Evolutionary conservation across 2,888 invertebrate genomes (phyloP), one percentile per base, ranked within the genome.

Genomic region (Serripes groenlandicus): DNA sequence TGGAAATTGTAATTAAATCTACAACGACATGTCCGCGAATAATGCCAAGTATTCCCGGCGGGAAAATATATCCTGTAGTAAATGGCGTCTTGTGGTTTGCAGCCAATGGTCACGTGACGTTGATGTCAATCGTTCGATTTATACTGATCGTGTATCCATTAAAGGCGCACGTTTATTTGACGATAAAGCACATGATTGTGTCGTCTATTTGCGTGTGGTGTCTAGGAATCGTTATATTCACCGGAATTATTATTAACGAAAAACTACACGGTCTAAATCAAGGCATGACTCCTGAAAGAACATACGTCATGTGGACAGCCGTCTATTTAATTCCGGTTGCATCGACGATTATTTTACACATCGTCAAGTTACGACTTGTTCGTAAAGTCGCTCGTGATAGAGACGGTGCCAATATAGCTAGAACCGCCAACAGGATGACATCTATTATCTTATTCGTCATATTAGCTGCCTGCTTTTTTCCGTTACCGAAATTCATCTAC

Each of bases 41-140:
- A 7, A 5, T 0, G 1, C 32, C 35, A 3, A 1, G 28, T 9
- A 35, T 73, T 21, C 0, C 9, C 15, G 49, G 52, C 26, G 23
- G 37, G n/a, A 21, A 5, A 3, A 1, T 23, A 18, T 54, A 34
- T 34, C 18, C 15, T 2, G 15, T 56, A 9, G 28, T 60, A 2
- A 42, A 0, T 0, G 75, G 66, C 1, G 35, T 37, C n/a, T 35
- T n/a, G 23, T 75, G 75, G 75, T 75, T 66, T 30, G 21, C 54
- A 18, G 66, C 75, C 2, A 75, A 66, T 23, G 56, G 49, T 0
- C 75, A 75, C 28, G 21, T 75, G 34, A 54, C 75, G 9, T 32
- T 75, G 9, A 23, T 75, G 68, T 32, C 75, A 1, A 32, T 75
- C 18, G 54, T 75, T 3, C 28, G 75, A 21, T 75, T 56, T 28